Percentiles rank a stretch among this genome's conserved stretches.
These are phyloP conservation scores for Hyalella azteca DNA, from an alignment of 2,888 invertebrate species.

Conservation along the genomic window DNA sequence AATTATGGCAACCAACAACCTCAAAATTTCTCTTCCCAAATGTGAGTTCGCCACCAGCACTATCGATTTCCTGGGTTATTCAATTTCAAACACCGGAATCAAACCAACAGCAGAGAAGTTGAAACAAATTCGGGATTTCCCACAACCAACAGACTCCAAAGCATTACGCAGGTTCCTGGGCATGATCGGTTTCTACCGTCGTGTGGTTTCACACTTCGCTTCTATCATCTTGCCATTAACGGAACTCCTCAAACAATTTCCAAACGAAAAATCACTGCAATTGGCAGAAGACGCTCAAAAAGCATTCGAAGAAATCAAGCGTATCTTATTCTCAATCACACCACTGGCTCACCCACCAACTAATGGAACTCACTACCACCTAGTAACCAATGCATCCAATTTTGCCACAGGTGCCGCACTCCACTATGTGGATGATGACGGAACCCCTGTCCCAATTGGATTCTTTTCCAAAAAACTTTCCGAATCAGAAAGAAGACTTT, in stretches of 20 bases:
- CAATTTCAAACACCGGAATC: neutral
- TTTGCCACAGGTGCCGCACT: constrained; percentile 26
- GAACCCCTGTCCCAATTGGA: constrained; percentile 1
- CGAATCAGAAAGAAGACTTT: constrained; percentile 30
- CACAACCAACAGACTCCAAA: neutral
- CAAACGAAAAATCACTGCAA: neutral
- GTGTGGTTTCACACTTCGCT: constrained; percentile 30
- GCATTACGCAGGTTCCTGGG: constrained; percentile 33
- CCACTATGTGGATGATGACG: constrained; percentile 32
- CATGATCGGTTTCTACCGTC: neutral
- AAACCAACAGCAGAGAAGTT: neutral
- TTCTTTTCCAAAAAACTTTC: constrained; percentile 37
- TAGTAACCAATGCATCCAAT: constrained; percentile 31
- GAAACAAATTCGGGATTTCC: neutral
- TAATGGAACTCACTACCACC: constrained; percentile 11
- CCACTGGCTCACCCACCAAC: neutral
- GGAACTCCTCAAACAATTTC: neutral
- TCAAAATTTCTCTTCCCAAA: constrained; percentile 22
- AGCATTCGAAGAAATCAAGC: constrained; percentile 15
- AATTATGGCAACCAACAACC: neutral
- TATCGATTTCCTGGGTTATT: constrained; percentile 22
- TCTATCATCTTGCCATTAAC: constrained; percentile 25
- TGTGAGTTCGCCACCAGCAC: constrained; percentile 9
- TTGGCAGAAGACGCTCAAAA: neutral
- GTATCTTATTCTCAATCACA: neutral